Evolutionary conservation across 2,888 invertebrate species (phyloP), one percentile per base, ranked within the genome.

Genomic region (Escarpia spicata): DNA sequence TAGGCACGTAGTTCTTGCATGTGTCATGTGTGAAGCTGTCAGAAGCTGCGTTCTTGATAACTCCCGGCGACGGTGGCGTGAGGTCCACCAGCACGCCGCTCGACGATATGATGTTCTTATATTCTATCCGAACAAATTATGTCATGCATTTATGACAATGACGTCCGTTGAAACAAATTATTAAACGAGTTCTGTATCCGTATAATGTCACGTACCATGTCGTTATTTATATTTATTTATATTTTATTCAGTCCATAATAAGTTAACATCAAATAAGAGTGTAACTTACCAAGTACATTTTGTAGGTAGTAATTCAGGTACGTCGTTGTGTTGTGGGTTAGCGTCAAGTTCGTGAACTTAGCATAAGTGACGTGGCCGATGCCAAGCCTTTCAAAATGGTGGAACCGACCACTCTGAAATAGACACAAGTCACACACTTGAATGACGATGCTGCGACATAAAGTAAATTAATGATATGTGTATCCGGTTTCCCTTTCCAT

Each of bases 101-200:
- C 43, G 44, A 45, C 37, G 52, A 44, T 52, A 91, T 91, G 43
- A 91, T 45, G 43, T 91, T 43, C 91, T 91, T 52, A n/a, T 91
- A 91, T 12, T 12, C 91, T 91, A n/a, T 19, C 4, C 44, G 45
- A 45, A 43, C 43, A 91, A 45, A 31, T 75, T 15, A 19, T 12
- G 60, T 60, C 26, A 60, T 26, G 75, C 4, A 2, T 15, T 75
- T 75, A 75, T n/a, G 75, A 26, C n/a, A 26, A 26, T 8, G 75
- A n/a, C 0, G 26, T 26, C 75, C 3, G 19, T 75, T 75, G 26
- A 26, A 4, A 75, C n/a, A 75, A 37, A 37, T 37, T 37, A 37
- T 37, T 37, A 37, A 37, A 52, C 52, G 52, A 52, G 10, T 52
- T 52, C 52, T 0, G 37, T 37, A 1, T 37, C 37, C 37, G 0